phyloP scores from a whole-genome alignment of 1,140 invertebrate species.

The Diabrotica virgifera region DNA sequence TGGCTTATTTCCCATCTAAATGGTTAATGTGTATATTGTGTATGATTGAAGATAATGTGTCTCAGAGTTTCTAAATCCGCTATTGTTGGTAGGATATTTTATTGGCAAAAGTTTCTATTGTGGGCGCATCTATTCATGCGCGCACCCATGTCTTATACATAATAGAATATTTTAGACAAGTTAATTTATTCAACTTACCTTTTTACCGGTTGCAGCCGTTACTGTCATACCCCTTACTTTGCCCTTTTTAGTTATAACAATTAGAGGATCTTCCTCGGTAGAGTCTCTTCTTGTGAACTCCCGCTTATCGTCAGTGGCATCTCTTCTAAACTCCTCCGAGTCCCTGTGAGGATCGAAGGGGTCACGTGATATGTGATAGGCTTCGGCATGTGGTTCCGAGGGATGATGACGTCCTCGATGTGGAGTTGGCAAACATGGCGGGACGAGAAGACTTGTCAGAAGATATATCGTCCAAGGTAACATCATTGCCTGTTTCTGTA shows the following conservation, averaged over 20 bases:
- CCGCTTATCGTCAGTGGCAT: slow-evolving; percentile 44
- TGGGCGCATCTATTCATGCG: no score
- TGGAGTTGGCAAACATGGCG: slow-evolving; percentile 32
- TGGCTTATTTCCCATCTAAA: no score
- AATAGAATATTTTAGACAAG: no score
- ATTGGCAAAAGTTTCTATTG: no score
- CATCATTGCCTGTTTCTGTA: slow-evolving; percentile 2
- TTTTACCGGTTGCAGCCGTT: slow-evolving; percentile 74
- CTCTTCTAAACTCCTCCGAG: slow-evolving; percentile 47
- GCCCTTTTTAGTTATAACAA: slow-evolving; percentile 78
- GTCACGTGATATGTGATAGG: slow-evolving; percentile 44
- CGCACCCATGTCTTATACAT: no score
- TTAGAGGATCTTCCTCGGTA: slow-evolving; percentile 61
- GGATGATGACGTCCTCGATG: slow-evolving; percentile 45
- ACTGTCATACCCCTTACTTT: slow-evolving; percentile 73
- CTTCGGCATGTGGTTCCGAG: slow-evolving; percentile 42
- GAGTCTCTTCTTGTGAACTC: slow-evolving; percentile 44
- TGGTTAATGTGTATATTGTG: no score
- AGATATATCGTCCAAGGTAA: slow-evolving; percentile 9
- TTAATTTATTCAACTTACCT: slow-evolving; percentile 37
- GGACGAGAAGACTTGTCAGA: slow-evolving; percentile 10
- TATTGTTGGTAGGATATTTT: no score
- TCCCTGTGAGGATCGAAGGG: slow-evolving; percentile 48
- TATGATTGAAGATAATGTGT: no score
- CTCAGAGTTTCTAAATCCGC: no score